phyloP scores from a whole-genome alignment of 2,888 invertebrate genomes.

The Blastobasis adustella region DNA sequence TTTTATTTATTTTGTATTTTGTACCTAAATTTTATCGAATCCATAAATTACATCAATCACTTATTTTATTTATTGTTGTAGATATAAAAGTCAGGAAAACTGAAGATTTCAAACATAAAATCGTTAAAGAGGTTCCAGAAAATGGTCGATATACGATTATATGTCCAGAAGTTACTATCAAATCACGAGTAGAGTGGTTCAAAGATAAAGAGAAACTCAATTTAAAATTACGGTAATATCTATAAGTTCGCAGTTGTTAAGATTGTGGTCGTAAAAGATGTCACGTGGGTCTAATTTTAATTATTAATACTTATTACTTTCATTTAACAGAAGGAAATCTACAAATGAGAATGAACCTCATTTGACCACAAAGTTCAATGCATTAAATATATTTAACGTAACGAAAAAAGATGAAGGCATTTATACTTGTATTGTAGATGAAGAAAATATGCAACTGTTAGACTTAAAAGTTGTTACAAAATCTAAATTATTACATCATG shows the following conservation, averaged over 20 bases:
- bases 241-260: too few relatives aligned
- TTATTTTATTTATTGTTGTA: too few relatives aligned
- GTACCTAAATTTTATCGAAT: too few relatives aligned
- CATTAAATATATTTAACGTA: conserved; percentile 74
- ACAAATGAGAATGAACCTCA: conserved; percentile 49
- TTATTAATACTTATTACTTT: background rate
- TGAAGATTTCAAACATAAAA: conserved; percentile 14
- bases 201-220: conserved; percentile 62
- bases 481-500: conserved; percentile 63
- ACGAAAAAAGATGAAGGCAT: conserved; percentile 78
- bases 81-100: background rate
- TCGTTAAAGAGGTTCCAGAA: conserved; percentile 57
- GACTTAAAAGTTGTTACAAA: conserved; percentile 66
- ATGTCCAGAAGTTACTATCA: conserved; percentile 70
- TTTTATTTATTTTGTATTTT: too few relatives aligned
- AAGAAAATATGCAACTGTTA: conserved; percentile 68
- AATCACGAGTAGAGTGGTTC: conserved; percentile 71
- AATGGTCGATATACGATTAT: conserved; percentile 67
- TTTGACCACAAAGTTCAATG: conserved; percentile 70
- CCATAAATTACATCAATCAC: too few relatives aligned
- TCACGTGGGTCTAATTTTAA: too few relatives aligned
- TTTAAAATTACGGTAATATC: conserved; percentile 15
- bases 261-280: too few relatives aligned
- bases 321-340: conserved; percentile 19
- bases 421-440: conserved; percentile 80